phyloP scores from a whole-genome alignment of 1,140 invertebrate genomes.

The Drosophila kepulauana region DNA sequence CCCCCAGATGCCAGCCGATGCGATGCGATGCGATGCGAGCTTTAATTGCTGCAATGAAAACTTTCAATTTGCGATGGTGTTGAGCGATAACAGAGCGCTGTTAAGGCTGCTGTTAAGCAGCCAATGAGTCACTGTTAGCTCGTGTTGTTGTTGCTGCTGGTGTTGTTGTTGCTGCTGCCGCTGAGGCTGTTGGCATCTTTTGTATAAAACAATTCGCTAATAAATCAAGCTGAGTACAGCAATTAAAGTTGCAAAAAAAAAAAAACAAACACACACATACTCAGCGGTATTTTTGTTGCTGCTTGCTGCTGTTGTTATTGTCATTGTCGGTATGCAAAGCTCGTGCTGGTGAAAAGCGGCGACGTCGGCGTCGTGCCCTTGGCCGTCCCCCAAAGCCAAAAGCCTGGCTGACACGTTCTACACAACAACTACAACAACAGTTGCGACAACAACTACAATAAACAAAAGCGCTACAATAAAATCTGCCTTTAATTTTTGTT shows the following conservation, averaged over 20 bases:
- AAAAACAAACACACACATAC: conserved; percentile 51
- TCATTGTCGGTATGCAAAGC: conserved; percentile 61
- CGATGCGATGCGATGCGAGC: conserved; percentile 15
- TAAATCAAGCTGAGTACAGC: conserved; percentile 83
- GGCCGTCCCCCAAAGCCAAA: conserved; percentile 66
- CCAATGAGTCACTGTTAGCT: conserved; percentile 64
- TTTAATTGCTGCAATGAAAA: conserved; percentile 70
- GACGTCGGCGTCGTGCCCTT: conserved; percentile 63
- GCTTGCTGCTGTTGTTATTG: conserved; percentile 52
- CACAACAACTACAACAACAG: conserved; percentile 52
- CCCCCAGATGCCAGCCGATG: conserved; percentile 20
- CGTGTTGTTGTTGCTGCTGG: conserved; percentile 24
- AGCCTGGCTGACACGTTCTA: conserved; percentile 78
- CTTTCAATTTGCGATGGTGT: conserved; percentile 80
- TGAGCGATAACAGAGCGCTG: conserved; percentile 67
- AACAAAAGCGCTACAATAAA: conserved; percentile 56
- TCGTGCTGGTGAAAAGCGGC: conserved; percentile 59
- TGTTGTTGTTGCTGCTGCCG: conserved; percentile 20
- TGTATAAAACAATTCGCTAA: conserved; percentile 81
- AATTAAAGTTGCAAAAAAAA: conserved; percentile 81
- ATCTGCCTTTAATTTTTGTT: conserved; percentile 51
- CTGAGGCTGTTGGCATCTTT: conserved; percentile 64
- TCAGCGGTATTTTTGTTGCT: conserved; percentile 61
- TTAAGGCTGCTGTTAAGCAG: conserved; percentile 59
- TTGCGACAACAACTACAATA: conserved; percentile 40